Evolutionary conservation across 2,797 vertebrate species (phyloP).

Genomic region (Taenioides sp.): DNA sequence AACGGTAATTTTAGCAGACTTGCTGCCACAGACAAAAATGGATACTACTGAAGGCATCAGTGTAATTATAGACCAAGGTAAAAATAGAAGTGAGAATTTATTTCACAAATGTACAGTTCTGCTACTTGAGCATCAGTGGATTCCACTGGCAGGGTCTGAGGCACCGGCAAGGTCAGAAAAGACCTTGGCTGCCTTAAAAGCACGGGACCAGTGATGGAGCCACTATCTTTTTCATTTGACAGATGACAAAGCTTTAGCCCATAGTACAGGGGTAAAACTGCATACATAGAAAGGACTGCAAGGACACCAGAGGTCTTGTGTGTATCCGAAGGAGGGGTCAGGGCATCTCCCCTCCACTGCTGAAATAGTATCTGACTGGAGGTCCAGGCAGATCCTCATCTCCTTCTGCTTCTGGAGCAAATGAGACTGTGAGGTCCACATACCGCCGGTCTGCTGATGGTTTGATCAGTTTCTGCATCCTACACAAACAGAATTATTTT

Average conservation of each 20-base stretch:
- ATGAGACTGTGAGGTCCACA: slow-evolving; percentile 95
- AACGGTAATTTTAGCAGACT: slow-evolving; percentile 55
- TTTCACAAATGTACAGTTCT: slow-evolving; percentile 79
- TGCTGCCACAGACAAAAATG: slow-evolving; percentile 57
- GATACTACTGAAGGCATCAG: slow-evolving; percentile 75
- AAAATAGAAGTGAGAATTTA: slow-evolving; percentile 65
- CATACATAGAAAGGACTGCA: slow-evolving; percentile 52
- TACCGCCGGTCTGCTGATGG: slow-evolving; percentile 90
- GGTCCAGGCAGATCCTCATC: slow-evolving; percentile 96
- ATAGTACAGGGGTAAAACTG: slow-evolving; percentile 36
- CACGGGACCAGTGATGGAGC: slow-evolving; percentile 26
- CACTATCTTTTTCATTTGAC: slow-evolving; percentile 27
- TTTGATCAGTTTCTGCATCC: slow-evolving; percentile 98
- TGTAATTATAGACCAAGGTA: slow-evolving; percentile 73
- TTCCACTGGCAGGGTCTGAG: slow-evolving; percentile 60
- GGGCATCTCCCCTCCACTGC: slow-evolving; percentile 71
- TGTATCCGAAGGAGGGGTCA: slow-evolving; percentile 47
- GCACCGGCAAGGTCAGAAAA: slow-evolving; percentile 36
- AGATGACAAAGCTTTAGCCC: slow-evolving; percentile 45
- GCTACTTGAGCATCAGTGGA: slow-evolving; percentile 68
- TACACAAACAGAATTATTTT: slow-evolving; percentile 55
- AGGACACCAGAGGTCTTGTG: slow-evolving; percentile 64
- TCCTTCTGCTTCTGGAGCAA: slow-evolving; percentile 90
- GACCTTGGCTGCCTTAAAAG: slow-evolving; percentile 43
- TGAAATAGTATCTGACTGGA: slow-evolving; percentile 95